These are phyloP conservation scores for Tenthredo scrophulariae DNA, from an alignment of 2,888 invertebrate species.

Conservation along the genomic window DNA sequence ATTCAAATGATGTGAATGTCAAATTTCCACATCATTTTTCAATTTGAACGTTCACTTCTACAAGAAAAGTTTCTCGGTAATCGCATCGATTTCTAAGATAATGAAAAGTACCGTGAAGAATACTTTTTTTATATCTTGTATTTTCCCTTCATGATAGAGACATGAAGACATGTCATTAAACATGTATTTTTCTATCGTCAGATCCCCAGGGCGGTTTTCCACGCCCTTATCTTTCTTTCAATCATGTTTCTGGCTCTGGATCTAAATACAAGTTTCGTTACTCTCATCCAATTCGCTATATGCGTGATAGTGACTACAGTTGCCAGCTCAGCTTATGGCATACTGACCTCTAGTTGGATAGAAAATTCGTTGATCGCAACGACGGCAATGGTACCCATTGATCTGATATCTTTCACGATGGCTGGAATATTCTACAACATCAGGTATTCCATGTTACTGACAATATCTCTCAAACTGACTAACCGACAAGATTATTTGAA, in stretches of 20 bases:
- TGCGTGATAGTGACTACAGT: slow-evolving; percentile 57
- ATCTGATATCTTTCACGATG: slow-evolving; percentile 79
- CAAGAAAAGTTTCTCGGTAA: no score
- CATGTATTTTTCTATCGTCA: slow-evolving; percentile 54
- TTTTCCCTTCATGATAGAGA: neutral
- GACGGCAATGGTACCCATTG: slow-evolving; percentile 79
- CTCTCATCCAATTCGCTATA: slow-evolving; percentile 57
- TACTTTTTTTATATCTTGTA: neutral
- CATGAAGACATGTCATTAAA: neutral
- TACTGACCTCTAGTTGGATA: slow-evolving; percentile 79
- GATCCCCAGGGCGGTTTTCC: slow-evolving; percentile 62
- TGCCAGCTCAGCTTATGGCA: slow-evolving; percentile 73
- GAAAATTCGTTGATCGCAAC: slow-evolving; percentile 78
- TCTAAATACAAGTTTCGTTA: slow-evolving; percentile 39
- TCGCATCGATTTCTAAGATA: neutral
- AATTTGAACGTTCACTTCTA: no score
- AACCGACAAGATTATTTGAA: neutral
- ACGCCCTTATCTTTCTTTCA: slow-evolving; percentile 62
- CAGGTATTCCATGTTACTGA: slow-evolving; percentile 58
- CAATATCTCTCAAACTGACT: neutral
- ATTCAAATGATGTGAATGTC: no score
- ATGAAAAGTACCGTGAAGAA: neutral
- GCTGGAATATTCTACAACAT: slow-evolving; percentile 78
- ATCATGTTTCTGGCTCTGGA: slow-evolving; percentile 60
- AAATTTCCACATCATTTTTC: no score